Evolutionary conservation across 2,113 vertebrate species (phyloP).

Genomic region (Cebidichthys violaceus): DNA sequence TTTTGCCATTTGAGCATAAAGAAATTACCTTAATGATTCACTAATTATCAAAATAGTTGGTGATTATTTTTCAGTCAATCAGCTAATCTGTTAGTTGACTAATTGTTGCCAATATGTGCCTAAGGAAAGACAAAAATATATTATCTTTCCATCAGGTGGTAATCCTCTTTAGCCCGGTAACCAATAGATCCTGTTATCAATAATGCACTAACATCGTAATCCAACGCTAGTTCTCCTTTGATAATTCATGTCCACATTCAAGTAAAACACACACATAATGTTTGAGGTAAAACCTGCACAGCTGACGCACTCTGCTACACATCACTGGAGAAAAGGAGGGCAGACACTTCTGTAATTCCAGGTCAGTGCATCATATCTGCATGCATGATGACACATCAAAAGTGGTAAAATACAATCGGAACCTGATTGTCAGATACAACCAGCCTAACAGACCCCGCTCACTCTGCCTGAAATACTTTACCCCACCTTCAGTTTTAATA

Average conservation of each 20-base stretch:
- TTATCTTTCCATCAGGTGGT: background rate
- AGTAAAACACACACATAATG: background rate
- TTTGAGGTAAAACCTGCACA: background rate
- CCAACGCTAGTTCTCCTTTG: background rate
- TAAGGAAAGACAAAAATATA: too few species aligned
- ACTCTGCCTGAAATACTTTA: background rate
- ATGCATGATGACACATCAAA: background rate
- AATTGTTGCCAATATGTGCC: background rate
- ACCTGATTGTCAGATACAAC: background rate
- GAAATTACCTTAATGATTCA: background rate
- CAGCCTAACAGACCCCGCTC: background rate
- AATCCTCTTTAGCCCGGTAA: background rate
- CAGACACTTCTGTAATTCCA: constrained; percentile 4
- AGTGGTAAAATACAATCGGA: background rate
- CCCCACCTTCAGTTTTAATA: background rate
- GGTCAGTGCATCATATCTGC: constrained; percentile 9
- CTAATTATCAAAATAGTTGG: too few species aligned
- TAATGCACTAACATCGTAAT: background rate
- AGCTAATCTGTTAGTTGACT: background rate
- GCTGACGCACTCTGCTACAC: background rate
- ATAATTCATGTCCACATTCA: background rate
- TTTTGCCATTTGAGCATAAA: background rate
- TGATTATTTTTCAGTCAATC: background rate
- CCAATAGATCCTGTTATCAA: background rate
- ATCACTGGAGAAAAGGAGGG: background rate